Evolutionary conservation across 2,113 vertebrate species (phyloP).

Genomic region (Pseudorasbora parva): DNA sequence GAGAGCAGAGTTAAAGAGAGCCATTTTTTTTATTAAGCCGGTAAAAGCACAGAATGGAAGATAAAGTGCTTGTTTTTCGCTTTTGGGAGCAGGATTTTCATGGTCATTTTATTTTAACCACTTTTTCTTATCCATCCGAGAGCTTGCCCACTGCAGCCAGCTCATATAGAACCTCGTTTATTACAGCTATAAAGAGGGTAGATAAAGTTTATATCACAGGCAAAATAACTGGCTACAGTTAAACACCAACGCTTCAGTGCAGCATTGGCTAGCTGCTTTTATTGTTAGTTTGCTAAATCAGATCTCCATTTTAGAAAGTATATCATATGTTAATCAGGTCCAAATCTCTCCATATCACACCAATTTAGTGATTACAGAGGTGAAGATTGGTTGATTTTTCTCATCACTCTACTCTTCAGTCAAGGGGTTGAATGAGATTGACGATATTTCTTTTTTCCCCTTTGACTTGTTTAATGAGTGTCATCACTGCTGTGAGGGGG

Average conservation of each 20-base stretch:
- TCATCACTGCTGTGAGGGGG: slow-evolving; percentile 3
- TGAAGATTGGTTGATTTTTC: neutral
- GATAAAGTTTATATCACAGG: slow-evolving; percentile 23
- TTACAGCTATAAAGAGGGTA: slow-evolving; percentile 43
- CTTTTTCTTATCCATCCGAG: slow-evolving; percentile 14
- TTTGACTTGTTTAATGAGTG: neutral
- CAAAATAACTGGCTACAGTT: neutral
- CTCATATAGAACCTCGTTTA: slow-evolving; percentile 6
- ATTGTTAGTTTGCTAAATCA: neutral
- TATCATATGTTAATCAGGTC: neutral
- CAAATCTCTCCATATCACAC: neutral
- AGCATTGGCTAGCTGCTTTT: neutral
- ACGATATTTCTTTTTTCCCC: neutral
- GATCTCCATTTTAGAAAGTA: neutral
- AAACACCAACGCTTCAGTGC: neutral
- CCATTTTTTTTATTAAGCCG: neutral
- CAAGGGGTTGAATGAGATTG: neutral
- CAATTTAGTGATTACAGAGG: slow-evolving; percentile 28
- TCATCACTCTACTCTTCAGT: neutral
- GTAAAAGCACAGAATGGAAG: neutral
- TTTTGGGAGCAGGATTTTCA: neutral
- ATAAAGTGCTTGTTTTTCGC: slow-evolving; percentile 12
- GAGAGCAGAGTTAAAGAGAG: neutral
- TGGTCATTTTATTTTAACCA: neutral
- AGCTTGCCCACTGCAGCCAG: neutral